Evolutionary conservation across 2,113 vertebrate genomes (phyloP).

Genomic region (Vombatus ursinus): DNA sequence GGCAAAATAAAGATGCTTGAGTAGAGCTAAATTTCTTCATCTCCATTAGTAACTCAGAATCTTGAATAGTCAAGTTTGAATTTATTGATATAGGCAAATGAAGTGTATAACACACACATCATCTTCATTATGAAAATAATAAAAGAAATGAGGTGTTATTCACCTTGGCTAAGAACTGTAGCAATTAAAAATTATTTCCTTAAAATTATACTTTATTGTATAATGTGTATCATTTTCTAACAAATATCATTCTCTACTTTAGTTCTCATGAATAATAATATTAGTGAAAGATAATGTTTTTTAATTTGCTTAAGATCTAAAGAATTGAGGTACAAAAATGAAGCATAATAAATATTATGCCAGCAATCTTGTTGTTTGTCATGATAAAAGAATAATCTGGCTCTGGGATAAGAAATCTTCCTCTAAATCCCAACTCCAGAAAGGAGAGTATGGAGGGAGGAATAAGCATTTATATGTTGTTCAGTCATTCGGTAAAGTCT

Average conservation of each 20-base stretch:
- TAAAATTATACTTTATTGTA: background rate
- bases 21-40: background rate
- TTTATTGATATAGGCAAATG: background rate
- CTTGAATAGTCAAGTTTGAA: background rate
- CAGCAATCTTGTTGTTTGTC: background rate
- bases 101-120: too few species aligned
- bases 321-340: background rate
- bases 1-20: background rate
- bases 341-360: background rate
- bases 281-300: background rate
- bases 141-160: accelerated
- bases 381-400: background rate
- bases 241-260: background rate
- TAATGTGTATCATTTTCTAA: background rate
- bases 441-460: background rate
- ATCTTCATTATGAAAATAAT: background rate
- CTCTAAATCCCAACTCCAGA: background rate
- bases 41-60: background rate
- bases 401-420: background rate
- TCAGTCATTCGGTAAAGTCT: background rate
- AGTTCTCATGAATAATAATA: background rate
- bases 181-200: background rate
- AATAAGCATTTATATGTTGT: background rate
- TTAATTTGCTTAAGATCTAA: background rate
- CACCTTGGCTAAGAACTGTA: background rate